Conservation (phyloP, 1,140 invertebrate species). For the Mamestra configurata region DNA sequence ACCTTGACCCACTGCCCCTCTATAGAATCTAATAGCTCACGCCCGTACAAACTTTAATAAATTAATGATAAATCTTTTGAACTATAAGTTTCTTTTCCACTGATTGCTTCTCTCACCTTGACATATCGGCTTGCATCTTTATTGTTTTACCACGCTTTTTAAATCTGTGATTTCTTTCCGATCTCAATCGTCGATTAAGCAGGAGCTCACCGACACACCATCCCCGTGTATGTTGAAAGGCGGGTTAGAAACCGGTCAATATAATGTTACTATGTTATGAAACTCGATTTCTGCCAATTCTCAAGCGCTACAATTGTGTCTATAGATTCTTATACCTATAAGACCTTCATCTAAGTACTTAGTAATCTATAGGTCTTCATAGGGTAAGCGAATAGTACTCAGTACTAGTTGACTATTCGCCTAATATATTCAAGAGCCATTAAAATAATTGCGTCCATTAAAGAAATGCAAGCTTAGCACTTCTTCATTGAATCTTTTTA, state of each 20-base stretch:
- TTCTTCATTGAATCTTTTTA: constrained; percentile 4
- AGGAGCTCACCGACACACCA: neutral
- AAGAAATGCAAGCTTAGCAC: constrained; percentile 16
- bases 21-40: constrained; percentile 41
- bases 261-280: constrained; percentile 41
- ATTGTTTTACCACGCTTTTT: constrained; percentile 18
- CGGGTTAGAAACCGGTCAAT: constrained; percentile 35
- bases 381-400: constrained; percentile 10
- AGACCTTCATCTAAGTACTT: constrained; percentile 21
- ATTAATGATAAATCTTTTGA: constrained; percentile 40
- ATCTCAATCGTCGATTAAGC: constrained; percentile 26
- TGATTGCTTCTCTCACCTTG: constrained; percentile 38
- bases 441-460: constrained; percentile 6
- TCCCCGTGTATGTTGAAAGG: constrained; percentile 20
- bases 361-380: constrained; percentile 14
- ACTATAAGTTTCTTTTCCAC: constrained; percentile 5
- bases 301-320: constrained; percentile 27
- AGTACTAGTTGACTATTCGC: too few species aligned
- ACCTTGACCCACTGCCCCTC: constrained; percentile 50
- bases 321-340: constrained; percentile 22
- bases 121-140: constrained; percentile 16
- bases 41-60: constrained; percentile 27
- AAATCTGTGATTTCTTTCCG: neutral
- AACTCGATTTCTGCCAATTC: constrained; percentile 30
- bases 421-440: neutral